Percentiles rank a stretch among this genome's conserved stretches.
These are phyloP conservation scores for Phainopepla nitens DNA, from an alignment of 2,113 vertebrate genomes.

Conservation along the genomic window DNA sequence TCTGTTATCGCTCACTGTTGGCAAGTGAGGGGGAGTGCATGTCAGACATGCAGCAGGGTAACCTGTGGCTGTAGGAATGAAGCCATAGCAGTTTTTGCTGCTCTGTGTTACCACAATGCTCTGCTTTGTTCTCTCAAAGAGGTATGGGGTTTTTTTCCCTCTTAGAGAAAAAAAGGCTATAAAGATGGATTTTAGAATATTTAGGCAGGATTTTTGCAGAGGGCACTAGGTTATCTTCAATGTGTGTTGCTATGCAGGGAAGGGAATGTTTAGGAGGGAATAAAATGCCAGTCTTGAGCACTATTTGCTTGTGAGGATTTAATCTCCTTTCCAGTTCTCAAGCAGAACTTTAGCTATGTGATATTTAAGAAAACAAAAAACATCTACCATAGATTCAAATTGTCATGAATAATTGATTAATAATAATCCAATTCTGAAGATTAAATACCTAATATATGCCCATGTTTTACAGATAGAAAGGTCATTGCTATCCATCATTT, in stretches of 20 bases:
- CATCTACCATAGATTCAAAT: conserved; percentile 69
- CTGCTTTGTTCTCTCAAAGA: conserved; percentile 2
- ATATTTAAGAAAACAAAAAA: conserved; percentile 71
- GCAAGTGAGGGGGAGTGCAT: background rate
- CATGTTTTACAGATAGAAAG: conserved; percentile 56
- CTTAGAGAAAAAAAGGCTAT: background rate
- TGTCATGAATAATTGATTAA: conserved; percentile 78
- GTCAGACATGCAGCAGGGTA: background rate
- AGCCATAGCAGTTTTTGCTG: background rate
- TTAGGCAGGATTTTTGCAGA: background rate
- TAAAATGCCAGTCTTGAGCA: conserved; percentile 55
- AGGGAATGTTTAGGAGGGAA: conserved; percentile 16
- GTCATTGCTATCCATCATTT: conserved; percentile 61
- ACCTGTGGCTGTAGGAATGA: background rate
- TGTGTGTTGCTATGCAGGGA: background rate
- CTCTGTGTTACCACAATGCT: background rate
- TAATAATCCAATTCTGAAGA: conserved; percentile 64
- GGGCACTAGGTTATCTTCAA: conserved; percentile 23
- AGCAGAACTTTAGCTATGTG: conserved; percentile 66
- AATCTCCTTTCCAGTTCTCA: conserved; percentile 61
- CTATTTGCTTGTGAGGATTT: conserved; percentile 67
- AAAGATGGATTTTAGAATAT: background rate
- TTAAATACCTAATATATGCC: conserved; percentile 70
- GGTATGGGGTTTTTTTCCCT: background rate
- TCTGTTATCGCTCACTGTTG: background rate